These are phyloP conservation scores for Thunnus thynnus DNA, from an alignment of 2,113 vertebrate species.

Conservation along the genomic window DNA sequence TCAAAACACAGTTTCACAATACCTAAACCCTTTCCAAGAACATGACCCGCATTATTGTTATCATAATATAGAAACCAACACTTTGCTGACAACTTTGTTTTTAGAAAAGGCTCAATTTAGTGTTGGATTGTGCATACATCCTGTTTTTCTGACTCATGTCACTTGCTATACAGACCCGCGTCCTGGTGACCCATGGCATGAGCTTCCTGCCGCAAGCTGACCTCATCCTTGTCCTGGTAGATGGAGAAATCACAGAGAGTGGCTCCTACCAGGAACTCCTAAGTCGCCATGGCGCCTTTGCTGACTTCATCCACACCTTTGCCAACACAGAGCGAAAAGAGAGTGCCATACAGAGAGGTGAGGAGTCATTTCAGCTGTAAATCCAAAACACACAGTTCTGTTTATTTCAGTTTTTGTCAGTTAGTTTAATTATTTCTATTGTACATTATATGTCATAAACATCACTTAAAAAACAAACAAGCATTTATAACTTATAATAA, in stretches of 20 bases:
- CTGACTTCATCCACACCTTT: constrained; percentile 89
- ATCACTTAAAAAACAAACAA: neutral
- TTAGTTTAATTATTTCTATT: too few species aligned
- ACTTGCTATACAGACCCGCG: constrained; percentile 88
- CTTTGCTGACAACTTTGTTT: constrained; percentile 64
- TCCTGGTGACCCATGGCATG: constrained; percentile 92
- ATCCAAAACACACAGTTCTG: neutral
- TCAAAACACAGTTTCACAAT: constrained; percentile 36
- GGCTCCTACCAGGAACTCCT: constrained; percentile 94
- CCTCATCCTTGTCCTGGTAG: constrained; percentile 88
- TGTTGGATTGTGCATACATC: constrained; percentile 55
- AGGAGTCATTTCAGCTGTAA: neutral
- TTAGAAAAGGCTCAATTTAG: constrained; percentile 48
- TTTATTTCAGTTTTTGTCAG: neutral
- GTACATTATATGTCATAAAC: too few species aligned
- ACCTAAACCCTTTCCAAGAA: constrained; percentile 33
- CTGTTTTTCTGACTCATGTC: constrained; percentile 58
- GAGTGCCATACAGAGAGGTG: constrained; percentile 82
- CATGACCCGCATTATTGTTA: constrained; percentile 44
- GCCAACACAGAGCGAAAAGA: constrained; percentile 84
- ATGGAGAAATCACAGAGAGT: constrained; percentile 91
- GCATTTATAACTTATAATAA: neutral
- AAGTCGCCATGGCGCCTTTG: constrained; percentile 89
- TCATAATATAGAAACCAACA: constrained; percentile 51
- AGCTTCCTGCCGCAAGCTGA: constrained; percentile 92